Base-by-base conservation (phyloP, 2,888 invertebrate species). In the Eugnorisma glareosa region DNA sequence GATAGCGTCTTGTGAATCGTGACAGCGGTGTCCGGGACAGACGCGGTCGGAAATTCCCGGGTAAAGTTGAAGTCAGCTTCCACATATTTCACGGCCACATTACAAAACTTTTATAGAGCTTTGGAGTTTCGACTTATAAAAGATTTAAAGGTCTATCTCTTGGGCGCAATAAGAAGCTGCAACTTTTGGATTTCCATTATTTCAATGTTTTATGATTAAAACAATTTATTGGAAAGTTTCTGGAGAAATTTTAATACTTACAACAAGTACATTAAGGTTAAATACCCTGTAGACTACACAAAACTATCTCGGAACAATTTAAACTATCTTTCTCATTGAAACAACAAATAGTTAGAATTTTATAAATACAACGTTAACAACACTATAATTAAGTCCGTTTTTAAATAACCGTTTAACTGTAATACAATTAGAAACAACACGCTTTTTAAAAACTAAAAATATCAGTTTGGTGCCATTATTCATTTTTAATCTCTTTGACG, bases 21-120 rank as follows among this genome's bases (percentile, higher is more conserved):
- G 83, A 85, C 84, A 86, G 83, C 67, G 76, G 75, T 85, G 89
- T 88, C 86, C 77, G 76, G 81, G 67, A 61, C 88, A 89, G 87
- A 82, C 83, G 85, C 82, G 89, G 87, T 87, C 66, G 75, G 79
- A 88, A 86, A 83, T 89, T 86, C 63, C 75, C 77, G 75, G 78
- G 73, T 64, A 79, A 90, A 90, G 84, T 90, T 89, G 69, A 72
- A 80, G 75, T 67, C 83, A 81, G 85, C 67, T 73, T 80, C 87
- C 89, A 90, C 89, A 91, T 90, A 91, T 90, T 92, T 92, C 89
- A 90, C 82, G 88, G 89, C 85, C 90, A 87, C 88, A 87, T 90
- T 90, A 90, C 83, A 84, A 87, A 92, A 91, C 87, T 92, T 92
- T 90, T 89, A 87, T 86, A 88, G 81, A 82, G 86, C 88, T 86